Evolutionary conservation across 2,888 invertebrate species (phyloP).

Genomic region (Xestoiulus laeticollis): DNA sequence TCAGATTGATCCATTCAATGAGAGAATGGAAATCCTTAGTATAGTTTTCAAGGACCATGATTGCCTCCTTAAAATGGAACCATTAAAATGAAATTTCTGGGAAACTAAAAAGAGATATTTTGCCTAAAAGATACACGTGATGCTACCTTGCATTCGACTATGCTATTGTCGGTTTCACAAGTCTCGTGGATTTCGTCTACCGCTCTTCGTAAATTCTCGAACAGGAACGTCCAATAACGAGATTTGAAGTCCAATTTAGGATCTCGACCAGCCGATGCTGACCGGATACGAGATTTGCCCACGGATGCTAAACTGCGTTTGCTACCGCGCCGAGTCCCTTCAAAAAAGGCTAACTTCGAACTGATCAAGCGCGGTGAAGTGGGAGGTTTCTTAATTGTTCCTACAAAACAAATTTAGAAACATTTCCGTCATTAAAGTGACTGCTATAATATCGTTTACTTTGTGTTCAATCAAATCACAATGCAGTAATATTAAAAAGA

Average conservation of each 20-base stretch:
- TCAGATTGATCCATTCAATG: conserved; percentile 91
- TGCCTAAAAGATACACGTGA: background rate
- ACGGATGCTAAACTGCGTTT: conserved; percentile 19
- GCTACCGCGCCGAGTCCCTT: conserved; percentile 4
- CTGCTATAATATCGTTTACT: too few species aligned
- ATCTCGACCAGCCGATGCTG: conserved; percentile 86
- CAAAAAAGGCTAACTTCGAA: conserved; percentile 2
- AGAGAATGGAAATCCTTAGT: conserved; percentile 92
- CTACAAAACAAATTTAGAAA: conserved; percentile 2
- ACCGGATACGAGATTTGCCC: conserved; percentile 71
- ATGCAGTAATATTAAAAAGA: too few species aligned
- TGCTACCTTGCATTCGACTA: conserved; percentile 80
- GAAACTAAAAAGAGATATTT: background rate
- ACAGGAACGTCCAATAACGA: conserved; percentile 93
- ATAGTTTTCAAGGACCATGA: conserved; percentile 92
- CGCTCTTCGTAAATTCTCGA: conserved; percentile 91
- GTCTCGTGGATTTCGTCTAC: conserved; percentile 96
- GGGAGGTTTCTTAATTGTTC: conserved; percentile 47
- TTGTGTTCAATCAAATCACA: too few species aligned
- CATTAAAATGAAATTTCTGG: background rate
- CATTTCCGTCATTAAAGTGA: too few species aligned
- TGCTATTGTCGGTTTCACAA: conserved; percentile 92
- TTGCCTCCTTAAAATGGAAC: conserved; percentile 77
- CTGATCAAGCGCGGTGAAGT: conserved; percentile 47
- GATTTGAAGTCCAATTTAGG: conserved; percentile 88